Percentiles rank a stretch among this genome's conserved stretches.
phyloP scores from a whole-genome alignment of 2,113 vertebrate species.

The Sialia sialis region DNA sequence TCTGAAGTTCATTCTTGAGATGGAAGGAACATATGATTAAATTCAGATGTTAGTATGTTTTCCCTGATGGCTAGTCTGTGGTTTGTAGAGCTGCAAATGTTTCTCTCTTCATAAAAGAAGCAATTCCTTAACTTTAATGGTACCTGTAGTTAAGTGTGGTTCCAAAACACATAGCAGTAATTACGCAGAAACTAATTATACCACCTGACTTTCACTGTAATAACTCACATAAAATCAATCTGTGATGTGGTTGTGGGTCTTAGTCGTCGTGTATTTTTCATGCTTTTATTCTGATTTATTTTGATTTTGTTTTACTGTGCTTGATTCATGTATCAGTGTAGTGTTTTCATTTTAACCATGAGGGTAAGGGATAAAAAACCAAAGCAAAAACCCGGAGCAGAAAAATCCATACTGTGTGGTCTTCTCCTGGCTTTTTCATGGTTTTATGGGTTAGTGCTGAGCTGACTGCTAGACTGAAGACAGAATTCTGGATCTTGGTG shows the following conservation, averaged over 20 bases:
- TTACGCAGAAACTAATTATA: conserved; percentile 7
- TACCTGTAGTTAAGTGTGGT: conserved; percentile 19
- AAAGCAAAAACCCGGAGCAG: neutral
- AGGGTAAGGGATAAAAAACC: neutral
- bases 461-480: neutral
- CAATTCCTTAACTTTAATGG: conserved; percentile 34
- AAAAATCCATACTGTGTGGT: neutral
- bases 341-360: neutral
- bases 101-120: conserved; percentile 25
- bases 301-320: neutral
- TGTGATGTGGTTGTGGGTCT: neutral
- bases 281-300: neutral
- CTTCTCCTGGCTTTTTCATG: neutral
- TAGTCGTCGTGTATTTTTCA: neutral
- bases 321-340: neutral
- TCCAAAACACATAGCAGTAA: conserved; percentile 6
- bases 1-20: neutral
- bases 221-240: neutral
- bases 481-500: neutral
- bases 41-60: conserved; percentile 16
- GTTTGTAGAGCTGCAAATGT: conserved; percentile 40
- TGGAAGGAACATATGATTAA: conserved; percentile 7
- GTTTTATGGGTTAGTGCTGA: neutral
- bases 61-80: conserved; percentile 13
- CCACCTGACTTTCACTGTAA: neutral